Evolutionary conservation across 2,113 vertebrate genomes (phyloP), one percentile per base, ranked within the genome.

Genomic region (Acrocephalus arundinaceus): DNA sequence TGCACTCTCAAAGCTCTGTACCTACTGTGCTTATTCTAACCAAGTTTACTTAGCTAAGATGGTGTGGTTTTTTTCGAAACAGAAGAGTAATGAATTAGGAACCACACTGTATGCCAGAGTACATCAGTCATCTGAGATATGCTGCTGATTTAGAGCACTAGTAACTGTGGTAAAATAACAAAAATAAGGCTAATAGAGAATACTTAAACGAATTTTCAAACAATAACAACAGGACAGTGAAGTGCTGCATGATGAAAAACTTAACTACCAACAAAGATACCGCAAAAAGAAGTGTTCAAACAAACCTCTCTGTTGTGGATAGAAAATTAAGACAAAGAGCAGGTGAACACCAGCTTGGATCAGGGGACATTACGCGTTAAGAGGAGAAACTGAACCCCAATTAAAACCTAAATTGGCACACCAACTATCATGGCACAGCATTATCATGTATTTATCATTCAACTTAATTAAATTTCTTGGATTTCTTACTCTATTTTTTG

Each of bases 41-140:
- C 17, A 95, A 87, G 30, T 46, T 74, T 61, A 80, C 71, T 70
- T 87, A 67, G 46, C 59, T 35, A 86, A 80, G 85, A 82, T 31
- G 4, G 57, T 76, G 59, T 4, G 13, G 0, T 62, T 67, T 84
- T 75, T 94, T 62, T 45, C 87, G 87, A 95, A 89, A 90, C 11
- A 89, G 51, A 59, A 82, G 62, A 80, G 51, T 52, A 95, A 93
- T 75, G 23, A 92, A 78, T 86, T 78, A 81, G 58, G 46, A 93
- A 54, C 23, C 16, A 45, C 6, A 22, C n/a, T 72, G 39, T 58
- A 67, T 68, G 49, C 24, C 55, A 23, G 27, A 78, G 39, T 57
- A 57, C 13, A 81, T 85, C 52, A 46, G 61, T 43, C n/a, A 49
- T 68, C 52, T 67, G 37, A 92, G 71, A 94, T n/a, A 68, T 0